Percentiles rank a stretch among this genome's conserved stretches.
These are phyloP conservation scores for Echiichthys vipera DNA, from an alignment of 2,797 vertebrate species.

Conservation along the genomic window DNA sequence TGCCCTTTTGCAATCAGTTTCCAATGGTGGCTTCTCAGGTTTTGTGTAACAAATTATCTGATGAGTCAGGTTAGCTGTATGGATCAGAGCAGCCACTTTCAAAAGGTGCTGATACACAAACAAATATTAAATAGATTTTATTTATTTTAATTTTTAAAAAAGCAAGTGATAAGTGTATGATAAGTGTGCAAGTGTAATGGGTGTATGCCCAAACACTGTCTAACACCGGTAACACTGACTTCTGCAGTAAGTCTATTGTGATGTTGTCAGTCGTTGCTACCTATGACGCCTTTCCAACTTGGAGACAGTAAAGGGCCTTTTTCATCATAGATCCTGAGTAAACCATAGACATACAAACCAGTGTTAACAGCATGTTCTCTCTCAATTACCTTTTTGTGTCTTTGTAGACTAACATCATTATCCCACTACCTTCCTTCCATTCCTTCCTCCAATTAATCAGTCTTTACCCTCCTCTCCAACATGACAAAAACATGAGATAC, in stretches of 20 bases:
- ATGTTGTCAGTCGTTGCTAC: neutral
- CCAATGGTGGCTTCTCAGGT: too few species aligned
- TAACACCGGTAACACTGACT: too few species aligned
- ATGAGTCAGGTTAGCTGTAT: too few species aligned
- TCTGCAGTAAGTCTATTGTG: neutral
- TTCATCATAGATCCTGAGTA: neutral
- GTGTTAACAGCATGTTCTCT: neutral
- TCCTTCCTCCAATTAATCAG: neutral
- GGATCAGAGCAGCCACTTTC: too few species aligned
- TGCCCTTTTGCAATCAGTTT: too few species aligned
- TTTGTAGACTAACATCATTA: conserved; percentile 50
- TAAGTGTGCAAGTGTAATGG: too few species aligned
- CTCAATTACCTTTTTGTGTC: conserved; percentile 1
- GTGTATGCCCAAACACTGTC: too few species aligned
- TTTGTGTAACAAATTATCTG: too few species aligned
- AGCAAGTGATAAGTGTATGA: too few species aligned
- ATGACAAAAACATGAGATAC: conserved; percentile 21
- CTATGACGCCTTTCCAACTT: neutral
- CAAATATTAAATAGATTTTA: too few species aligned
- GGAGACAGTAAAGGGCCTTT: neutral
- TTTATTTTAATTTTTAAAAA: too few species aligned
- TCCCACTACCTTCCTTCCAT: conserved; percentile 27
- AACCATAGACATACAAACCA: neutral
- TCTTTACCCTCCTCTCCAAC: neutral
- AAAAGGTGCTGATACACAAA: too few species aligned